These are phyloP conservation scores for Coregonus clupeaformis DNA, from an alignment of 2,113 vertebrate genomes.

Conservation along the genomic window DNA sequence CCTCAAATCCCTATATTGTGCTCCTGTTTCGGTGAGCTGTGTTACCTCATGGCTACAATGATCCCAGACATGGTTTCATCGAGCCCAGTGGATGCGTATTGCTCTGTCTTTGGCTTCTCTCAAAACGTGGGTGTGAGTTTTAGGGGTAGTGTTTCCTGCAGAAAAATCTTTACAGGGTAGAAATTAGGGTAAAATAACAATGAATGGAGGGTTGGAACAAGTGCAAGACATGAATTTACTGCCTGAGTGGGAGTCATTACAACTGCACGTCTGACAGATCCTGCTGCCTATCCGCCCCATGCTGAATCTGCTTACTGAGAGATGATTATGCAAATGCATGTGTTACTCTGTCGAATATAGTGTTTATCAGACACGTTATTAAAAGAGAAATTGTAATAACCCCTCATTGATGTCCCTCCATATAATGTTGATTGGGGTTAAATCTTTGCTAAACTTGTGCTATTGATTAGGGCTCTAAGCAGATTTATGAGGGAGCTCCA, in stretches of 20 bases:
- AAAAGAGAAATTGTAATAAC: conserved; percentile 46
- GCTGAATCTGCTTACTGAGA: conserved; percentile 47
- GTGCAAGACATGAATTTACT: conserved; percentile 28
- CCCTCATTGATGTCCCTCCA: conserved; percentile 39
- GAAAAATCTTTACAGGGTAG: conserved; percentile 40
- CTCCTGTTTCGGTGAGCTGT: conserved; percentile 51
- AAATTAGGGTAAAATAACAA: conserved; percentile 56
- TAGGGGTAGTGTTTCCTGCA: conserved; percentile 35
- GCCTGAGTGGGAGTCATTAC: conserved; percentile 40
- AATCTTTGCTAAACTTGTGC: conserved; percentile 44
- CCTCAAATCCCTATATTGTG: conserved; percentile 42
- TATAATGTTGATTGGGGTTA: conserved; percentile 43
- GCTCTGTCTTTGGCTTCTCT: conserved; percentile 36
- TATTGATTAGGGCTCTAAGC: conserved; percentile 55
- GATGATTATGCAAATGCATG: conserved; percentile 58
- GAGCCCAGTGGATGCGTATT: conserved; percentile 36
- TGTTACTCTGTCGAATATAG: conserved; percentile 36
- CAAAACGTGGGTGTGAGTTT: conserved; percentile 30
- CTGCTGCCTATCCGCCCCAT: conserved; percentile 39
- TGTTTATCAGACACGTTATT: conserved; percentile 44
- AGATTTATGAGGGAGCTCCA: conserved; percentile 27
- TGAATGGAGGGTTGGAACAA: conserved; percentile 31
- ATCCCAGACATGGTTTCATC: conserved; percentile 54
- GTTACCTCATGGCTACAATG: conserved; percentile 48
- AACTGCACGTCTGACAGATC: conserved; percentile 45